A percentile compares a stretch with the other conserved stretches of the same genome.
These are phyloP conservation scores for Bradypodion ventrale DNA, from an alignment of 2,797 vertebrate genomes.

Conservation along the genomic window DNA sequence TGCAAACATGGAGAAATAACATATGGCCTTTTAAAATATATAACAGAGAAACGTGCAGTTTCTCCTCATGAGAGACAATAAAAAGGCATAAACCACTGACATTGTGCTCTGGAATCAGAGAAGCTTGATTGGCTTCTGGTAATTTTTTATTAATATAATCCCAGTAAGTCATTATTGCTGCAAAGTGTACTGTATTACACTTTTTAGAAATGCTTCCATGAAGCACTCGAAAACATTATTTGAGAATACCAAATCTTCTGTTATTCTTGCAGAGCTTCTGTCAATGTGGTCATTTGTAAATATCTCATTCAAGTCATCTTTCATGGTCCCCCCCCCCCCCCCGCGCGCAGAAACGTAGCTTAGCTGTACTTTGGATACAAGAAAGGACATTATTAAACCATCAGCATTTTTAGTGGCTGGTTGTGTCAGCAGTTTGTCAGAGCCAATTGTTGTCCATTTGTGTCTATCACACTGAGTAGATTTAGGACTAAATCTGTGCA, in stretches of 20 bases:
- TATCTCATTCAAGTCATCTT: not conserved
- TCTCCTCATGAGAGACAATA: conserved; percentile 37
- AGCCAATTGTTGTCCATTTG: not conserved
- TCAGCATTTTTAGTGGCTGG: not conserved
- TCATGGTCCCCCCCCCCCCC: not conserved
- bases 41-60: not conserved
- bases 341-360: not conserved
- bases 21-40: not conserved
- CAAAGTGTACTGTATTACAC: not conserved
- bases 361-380: not conserved
- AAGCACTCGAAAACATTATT: conserved; percentile 6
- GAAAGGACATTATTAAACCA: not conserved
- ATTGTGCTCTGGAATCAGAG: conserved; percentile 11
- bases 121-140: not conserved
- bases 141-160: conserved; percentile 24
- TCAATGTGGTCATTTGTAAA: not conserved
- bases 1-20: not conserved
- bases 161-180: conserved; percentile 15
- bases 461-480: not conserved
- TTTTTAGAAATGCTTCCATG: conserved; percentile 1
- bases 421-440: not conserved
- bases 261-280: not conserved
- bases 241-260: not conserved
- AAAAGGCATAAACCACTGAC: not conserved
- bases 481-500: not conserved